A percentile compares a stretch with the other conserved stretches of the same genome.
Conservation (phyloP, 2,113 vertebrate species). For the Crypturellus undulatus region DNA sequence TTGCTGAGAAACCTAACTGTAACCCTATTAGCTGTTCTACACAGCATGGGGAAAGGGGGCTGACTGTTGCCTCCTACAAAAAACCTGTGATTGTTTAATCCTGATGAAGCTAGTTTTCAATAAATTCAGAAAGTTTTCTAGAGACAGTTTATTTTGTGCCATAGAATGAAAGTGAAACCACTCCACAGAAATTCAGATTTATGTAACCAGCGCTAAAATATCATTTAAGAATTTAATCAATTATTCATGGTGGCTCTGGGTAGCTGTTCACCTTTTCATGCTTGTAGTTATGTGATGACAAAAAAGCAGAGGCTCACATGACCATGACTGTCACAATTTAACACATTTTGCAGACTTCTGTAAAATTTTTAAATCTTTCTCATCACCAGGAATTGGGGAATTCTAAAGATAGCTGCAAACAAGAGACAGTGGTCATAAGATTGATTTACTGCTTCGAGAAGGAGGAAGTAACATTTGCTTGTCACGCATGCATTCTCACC, state of each 20-base stretch:
- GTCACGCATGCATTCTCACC: not conserved
- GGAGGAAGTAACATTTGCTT: not conserved
- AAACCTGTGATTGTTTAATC: not conserved
- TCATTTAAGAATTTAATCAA: not conserved
- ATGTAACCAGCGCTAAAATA: not conserved
- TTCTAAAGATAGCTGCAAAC: not conserved
- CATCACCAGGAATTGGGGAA: not conserved
- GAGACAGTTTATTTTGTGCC: not conserved
- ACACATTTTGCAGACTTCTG: not conserved
- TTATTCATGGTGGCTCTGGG: not conserved
- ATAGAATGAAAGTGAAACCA: not conserved
- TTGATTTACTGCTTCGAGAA: not conserved
- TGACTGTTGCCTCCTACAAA: not conserved
- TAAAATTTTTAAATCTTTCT: not conserved
- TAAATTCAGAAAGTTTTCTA: not conserved
- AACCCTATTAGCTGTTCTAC: not conserved
- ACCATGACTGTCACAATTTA: not conserved
- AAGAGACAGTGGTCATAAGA: not conserved
- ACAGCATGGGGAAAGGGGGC: accelerated
- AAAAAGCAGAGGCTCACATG: not conserved
- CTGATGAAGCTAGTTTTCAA: not conserved
- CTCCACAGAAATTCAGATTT: not conserved
- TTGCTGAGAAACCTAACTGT: not conserved
- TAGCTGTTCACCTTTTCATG: not conserved
- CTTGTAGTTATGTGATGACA: not conserved